phyloP scores from a whole-genome alignment of 2,888 invertebrate species.

The Tenthredo scrophulariae region DNA sequence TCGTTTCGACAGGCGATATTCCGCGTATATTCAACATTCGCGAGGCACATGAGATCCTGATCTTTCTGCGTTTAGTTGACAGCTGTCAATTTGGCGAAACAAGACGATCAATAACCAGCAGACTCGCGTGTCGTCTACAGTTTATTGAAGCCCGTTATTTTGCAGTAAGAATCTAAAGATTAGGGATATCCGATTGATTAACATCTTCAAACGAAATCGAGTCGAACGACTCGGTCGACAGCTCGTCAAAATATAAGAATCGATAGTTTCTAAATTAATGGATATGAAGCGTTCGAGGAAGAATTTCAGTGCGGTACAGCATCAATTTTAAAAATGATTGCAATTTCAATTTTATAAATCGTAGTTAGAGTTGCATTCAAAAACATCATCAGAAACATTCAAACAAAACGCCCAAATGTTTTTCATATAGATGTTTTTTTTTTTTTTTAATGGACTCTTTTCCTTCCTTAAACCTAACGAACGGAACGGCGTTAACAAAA shows the following conservation, averaged over 20 bases:
- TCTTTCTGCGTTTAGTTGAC: slow-evolving; percentile 25
- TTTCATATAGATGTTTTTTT: no score
- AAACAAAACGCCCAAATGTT: no score
- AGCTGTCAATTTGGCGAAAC: slow-evolving; percentile 33
- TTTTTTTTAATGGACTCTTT: no score
- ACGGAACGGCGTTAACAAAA: not conserved
- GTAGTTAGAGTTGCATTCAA: no score
- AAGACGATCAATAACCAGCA: slow-evolving; percentile 9
- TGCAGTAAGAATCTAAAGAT: not conserved
- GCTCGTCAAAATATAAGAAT: not conserved
- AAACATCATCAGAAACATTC: no score
- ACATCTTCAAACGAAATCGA: not conserved
- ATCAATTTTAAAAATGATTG: no score
- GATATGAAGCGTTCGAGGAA: no score
- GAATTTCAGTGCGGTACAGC: no score
- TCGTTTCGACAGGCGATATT: not conserved
- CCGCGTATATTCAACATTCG: not conserved
- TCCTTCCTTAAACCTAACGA: not conserved
- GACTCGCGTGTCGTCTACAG: not conserved
- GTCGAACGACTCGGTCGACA: not conserved
- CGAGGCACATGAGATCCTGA: slow-evolving; percentile 9
- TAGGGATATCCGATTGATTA: slow-evolving; percentile 7
- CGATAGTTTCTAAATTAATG: not conserved
- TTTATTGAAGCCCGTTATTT: not conserved
- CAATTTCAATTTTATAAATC: no score